Base-by-base conservation (phyloP, 2,888 invertebrate genomes). In the Oasisia sp. region DNA sequence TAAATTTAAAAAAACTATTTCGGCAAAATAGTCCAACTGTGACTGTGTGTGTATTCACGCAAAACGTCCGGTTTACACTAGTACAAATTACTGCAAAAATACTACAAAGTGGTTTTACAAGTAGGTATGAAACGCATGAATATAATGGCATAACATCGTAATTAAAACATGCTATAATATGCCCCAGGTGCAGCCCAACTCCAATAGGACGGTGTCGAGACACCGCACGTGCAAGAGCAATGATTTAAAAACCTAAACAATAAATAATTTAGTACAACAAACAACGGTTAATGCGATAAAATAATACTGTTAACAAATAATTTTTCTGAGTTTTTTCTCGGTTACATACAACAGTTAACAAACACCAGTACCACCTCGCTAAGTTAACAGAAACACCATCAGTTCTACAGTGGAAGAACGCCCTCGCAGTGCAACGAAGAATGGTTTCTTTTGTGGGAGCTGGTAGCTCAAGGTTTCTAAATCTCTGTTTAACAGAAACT, bases 241-340 rank as follows among this genome's bases (percentile, higher is more conserved):
- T 56, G 56, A 56, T 56, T 74, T 74, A 19, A 74, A 74, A 50
- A 74, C 14, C 74, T 27, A 27, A 74, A 74, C 74, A 74, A 74
- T 74, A 74, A 74, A 74, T 74, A 74, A 74, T 74, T 74, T 74
- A 74, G 74, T 74, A 74, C 74, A 74, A 74, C 74, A 74, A 74
- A 74, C 74, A 74, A 74, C 74, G n/a, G n/a, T 7, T n/a, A 74
- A 74, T 27, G n/a, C 74, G n/a, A 74, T 74, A 74, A 74, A 74
- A 74, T 74, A 74, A 74, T 74, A 74, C 74, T 74, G 74, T 74
- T 74, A 74, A 19, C 27, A 19, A 74, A 74, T 74, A 74, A 74
- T 74, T 74, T 74, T 74, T 74, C 19, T 74, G 74, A 74, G 74
- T 74, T 27, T 74, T 74, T 74, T 74, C 74, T 74, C 74, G 74